Conservation (phyloP, 2,888 invertebrate species). For the Dicyrtoma fusca region DNA sequence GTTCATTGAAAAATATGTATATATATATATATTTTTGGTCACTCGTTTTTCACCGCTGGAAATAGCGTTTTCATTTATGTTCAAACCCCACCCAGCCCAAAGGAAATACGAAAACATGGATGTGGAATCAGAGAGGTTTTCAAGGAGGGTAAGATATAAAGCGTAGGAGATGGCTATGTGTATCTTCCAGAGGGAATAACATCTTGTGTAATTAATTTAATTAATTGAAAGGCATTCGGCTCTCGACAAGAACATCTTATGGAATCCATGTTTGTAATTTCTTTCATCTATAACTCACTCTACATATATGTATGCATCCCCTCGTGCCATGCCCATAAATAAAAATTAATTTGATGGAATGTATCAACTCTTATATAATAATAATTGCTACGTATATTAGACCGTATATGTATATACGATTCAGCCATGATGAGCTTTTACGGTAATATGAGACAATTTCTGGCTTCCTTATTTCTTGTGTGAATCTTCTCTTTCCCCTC, state of each 20-base stretch:
- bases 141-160: not conserved
- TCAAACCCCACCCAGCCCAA: too few relatives aligned
- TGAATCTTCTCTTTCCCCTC: too few relatives aligned
- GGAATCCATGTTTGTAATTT: not conserved
- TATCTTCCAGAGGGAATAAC: not conserved
- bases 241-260: constrained; percentile 26
- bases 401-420: too few relatives aligned
- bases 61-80: too few relatives aligned
- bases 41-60: too few relatives aligned
- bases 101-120: constrained; percentile 7
- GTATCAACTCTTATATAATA: not conserved
- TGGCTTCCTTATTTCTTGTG: too few relatives aligned
- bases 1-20: too few relatives aligned
- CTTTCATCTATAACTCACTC: not conserved
- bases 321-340: not conserved
- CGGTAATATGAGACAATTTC: too few relatives aligned
- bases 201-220: constrained; percentile 24
- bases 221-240: constrained; percentile 22
- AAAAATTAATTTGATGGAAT: not conserved
- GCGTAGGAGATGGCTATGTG: not conserved
- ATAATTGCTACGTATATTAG: too few relatives aligned
- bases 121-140: not conserved
- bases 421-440: too few relatives aligned
- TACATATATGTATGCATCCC: not conserved
- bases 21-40: too few relatives aligned